Percentiles rank a stretch among this genome's conserved stretches.
These are phyloP conservation scores for Anoplolepis gracilipes DNA, from an alignment of 1,140 invertebrate genomes.

Conservation along the genomic window DNA sequence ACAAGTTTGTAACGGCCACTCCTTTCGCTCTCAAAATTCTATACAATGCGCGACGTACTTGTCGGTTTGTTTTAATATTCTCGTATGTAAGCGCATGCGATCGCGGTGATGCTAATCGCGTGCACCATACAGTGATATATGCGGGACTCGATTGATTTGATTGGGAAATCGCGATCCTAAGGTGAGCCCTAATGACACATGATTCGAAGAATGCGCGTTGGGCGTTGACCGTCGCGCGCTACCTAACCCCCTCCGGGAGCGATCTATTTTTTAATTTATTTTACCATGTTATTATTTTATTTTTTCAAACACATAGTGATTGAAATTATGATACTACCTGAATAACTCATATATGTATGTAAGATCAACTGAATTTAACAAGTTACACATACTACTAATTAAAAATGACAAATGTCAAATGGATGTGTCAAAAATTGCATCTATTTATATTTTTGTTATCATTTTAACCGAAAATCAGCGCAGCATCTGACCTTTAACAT, in stretches of 20 bases:
- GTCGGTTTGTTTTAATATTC: not conserved
- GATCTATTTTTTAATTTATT: not conserved
- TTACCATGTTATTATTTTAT: not conserved
- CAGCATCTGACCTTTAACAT: not conserved
- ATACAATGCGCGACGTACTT: not conserved
- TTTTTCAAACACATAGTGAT: not conserved
- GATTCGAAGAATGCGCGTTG: slow-evolving; percentile 40
- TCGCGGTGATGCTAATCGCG: slow-evolving; percentile 37
- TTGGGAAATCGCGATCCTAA: not conserved
- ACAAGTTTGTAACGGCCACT: slow-evolving; percentile 46
- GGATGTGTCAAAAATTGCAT: slow-evolving; percentile 4
- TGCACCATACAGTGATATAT: not conserved
- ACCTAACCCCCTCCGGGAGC: not conserved
- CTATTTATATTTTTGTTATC: slow-evolving; percentile 17
- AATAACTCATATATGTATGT: not conserved
- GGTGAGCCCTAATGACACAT: slow-evolving; percentile 38
- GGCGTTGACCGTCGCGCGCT: slow-evolving; percentile 37
- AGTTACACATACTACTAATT: not conserved
- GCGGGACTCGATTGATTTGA: not conserved
- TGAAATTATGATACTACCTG: not conserved
- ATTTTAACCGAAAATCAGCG: not conserved
- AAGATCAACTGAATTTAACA: not conserved
- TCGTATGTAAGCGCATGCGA: not conserved
- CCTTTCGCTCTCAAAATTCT: not conserved
- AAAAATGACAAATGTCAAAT: not conserved